These are phyloP conservation scores for Pholis gunnellus DNA, from an alignment of 2,113 vertebrate species.

Conservation along the genomic window DNA sequence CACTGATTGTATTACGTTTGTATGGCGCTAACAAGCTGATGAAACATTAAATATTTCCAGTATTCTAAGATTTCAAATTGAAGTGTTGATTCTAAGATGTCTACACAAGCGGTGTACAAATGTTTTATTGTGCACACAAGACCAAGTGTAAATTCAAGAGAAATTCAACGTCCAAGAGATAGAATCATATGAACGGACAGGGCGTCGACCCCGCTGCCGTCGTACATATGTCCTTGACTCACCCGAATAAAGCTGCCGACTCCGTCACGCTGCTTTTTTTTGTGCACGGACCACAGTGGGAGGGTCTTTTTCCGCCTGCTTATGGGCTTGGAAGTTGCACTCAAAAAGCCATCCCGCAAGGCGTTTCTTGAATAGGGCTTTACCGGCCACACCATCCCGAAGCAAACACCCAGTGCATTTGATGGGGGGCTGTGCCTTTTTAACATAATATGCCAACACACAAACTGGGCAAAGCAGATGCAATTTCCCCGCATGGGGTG, in stretches of 20 bases:
- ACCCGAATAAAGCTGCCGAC: not conserved
- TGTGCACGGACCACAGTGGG: not conserved
- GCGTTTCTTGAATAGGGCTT: no score
- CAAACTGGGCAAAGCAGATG: not conserved
- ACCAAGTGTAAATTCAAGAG: constrained; percentile 22
- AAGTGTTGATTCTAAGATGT: constrained; percentile 2
- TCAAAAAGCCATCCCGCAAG: not conserved
- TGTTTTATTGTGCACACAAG: not conserved
- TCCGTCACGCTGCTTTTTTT: not conserved
- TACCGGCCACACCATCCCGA: not conserved
- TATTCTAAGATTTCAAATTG: not conserved
- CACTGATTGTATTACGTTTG: constrained; percentile 18
- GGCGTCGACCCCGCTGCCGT: not conserved
- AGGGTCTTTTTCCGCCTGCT: not conserved
- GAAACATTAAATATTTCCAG: not conserved
- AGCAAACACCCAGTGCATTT: not conserved
- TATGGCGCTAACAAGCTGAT: constrained; percentile 18
- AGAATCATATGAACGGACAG: no score
- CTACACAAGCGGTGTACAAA: not conserved
- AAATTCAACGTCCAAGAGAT: no score
- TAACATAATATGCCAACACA: not conserved
- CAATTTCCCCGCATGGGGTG: not conserved
- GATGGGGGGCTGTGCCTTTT: not conserved
- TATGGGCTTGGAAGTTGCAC: not conserved
- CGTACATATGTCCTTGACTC: not conserved